Conservation (phyloP, 1,140 invertebrate species). For the Trigoniulus corallinus region DNA sequence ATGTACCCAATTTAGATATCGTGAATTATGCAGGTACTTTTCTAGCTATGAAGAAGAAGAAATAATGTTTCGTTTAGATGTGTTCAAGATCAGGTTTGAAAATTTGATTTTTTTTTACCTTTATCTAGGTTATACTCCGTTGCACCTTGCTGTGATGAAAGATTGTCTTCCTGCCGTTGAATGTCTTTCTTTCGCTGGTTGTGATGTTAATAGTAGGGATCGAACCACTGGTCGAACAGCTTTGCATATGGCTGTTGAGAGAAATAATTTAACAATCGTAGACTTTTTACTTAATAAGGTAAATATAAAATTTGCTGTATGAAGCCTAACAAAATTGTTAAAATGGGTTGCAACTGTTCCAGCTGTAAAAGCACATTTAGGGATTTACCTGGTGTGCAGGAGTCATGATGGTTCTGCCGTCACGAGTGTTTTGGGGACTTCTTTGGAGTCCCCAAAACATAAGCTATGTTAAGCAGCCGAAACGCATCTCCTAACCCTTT, state of each 20-base stretch:
- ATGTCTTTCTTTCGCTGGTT: neutral
- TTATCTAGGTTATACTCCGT: neutral
- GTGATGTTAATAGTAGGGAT: neutral
- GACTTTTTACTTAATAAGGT: neutral
- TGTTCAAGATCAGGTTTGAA: neutral
- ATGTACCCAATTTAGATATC: neutral
- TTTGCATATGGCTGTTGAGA: neutral
- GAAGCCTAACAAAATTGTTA: no score
- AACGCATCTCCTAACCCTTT: no score
- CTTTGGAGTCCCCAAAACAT: no score
- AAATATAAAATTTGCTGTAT: no score
- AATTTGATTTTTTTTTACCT: neutral
- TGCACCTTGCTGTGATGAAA: neutral
- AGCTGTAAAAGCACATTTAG: no score
- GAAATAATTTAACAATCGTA: neutral
- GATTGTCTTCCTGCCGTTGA: neutral
- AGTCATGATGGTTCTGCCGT: no score
- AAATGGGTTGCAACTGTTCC: no score
- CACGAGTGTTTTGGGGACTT: no score
- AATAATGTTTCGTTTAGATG: neutral
- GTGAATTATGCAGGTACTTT: slow-evolving; percentile 1
- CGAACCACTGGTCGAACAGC: neutral
- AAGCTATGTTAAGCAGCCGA: no score
- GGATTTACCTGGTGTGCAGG: no score
- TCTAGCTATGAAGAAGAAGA: no score